Evolutionary conservation across 2,113 vertebrate genomes (phyloP).

Genomic region (Mustela lutreola): DNA sequence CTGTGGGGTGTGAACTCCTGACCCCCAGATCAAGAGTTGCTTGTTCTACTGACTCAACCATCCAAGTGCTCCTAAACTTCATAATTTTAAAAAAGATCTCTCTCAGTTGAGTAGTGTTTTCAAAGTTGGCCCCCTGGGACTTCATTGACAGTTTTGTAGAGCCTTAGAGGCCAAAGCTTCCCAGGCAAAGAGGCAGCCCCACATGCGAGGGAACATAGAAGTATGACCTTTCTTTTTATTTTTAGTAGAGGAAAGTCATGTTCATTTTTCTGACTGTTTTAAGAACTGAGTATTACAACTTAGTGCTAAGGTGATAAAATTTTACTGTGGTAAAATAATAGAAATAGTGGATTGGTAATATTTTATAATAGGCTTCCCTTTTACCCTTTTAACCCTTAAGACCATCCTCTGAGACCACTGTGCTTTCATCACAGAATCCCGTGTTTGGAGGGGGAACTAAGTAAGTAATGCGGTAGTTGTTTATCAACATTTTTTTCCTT

Average conservation of each 20-base stretch:
- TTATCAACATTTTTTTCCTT: constrained; percentile 63
- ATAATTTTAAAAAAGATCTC: not conserved
- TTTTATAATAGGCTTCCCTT: constrained; percentile 11
- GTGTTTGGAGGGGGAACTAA: constrained; percentile 39
- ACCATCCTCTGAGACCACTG: not conserved
- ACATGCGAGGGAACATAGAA: not conserved
- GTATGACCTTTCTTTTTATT: constrained; percentile 33
- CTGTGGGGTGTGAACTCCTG: not conserved
- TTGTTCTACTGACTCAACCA: not conserved
- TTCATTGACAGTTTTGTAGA: not conserved
- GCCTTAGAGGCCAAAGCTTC: not conserved
- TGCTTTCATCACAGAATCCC: not conserved
- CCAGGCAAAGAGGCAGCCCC: not conserved
- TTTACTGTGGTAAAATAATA: not conserved
- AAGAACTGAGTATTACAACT: constrained; percentile 10
- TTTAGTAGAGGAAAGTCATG: not conserved
- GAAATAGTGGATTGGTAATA: not conserved
- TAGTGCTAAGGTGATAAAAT: not conserved
- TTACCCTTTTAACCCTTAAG: not conserved
- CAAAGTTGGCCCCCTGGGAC: not conserved
- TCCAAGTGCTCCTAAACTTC: not conserved
- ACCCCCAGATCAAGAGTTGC: not conserved
- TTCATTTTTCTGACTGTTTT: constrained; percentile 49
- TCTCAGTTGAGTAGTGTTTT: not conserved
- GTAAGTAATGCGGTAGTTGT: constrained; percentile 42